Base-by-base conservation (phyloP, 1,140 invertebrate genomes). In the Lepidotrigona ventralis region DNA sequence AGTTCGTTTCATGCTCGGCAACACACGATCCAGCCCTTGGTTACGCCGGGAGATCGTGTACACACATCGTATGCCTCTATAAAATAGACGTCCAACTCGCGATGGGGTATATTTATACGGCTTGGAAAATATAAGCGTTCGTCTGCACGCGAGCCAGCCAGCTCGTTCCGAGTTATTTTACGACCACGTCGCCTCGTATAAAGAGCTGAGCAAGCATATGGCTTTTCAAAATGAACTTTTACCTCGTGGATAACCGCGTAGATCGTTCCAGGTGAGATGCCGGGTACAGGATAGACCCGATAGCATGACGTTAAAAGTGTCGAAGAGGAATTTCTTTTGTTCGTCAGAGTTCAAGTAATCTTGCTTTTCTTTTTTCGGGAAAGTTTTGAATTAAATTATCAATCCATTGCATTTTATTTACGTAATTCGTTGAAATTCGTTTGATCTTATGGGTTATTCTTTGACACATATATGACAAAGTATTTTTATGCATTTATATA, bases 1-100 rank as follows among this genome's bases (percentile, higher is more conserved):
- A 26, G 74, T 51, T 51, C 26, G 74, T 63, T 76, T 76, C 63
- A 76, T 51, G 58, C 74, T 19, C n/a, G 33, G 23, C 39, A 51
- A 63, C 74, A 23, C 56, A 39, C 29, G 54, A 60, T 75, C 73
- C 17, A 46, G 23, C 74, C 58, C n/a, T 63, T 63, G 58, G 74
- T 21, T 39, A 19, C 21, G 8, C 39, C 39, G 39, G 39, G 6
- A 46, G 21, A 39, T 60, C 39, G 39, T n/a, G 39, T 63, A 39
- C n/a, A 21, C 51, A 21, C 70, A 23, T 17, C 19, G 58, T n/a
- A n/a, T n/a, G 58, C 58, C n/a, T 39, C 54, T 29, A 46, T 76
- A 46, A 76, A 76, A 63, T 23, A 51, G 74, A n/a, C 58, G 74
- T 76, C 51, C 39, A 17, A n/a, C 19, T 26, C 39, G 60, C 39